Base-by-base conservation (phyloP, 1,140 invertebrate genomes). In the Drosophila ironensis region DNA sequence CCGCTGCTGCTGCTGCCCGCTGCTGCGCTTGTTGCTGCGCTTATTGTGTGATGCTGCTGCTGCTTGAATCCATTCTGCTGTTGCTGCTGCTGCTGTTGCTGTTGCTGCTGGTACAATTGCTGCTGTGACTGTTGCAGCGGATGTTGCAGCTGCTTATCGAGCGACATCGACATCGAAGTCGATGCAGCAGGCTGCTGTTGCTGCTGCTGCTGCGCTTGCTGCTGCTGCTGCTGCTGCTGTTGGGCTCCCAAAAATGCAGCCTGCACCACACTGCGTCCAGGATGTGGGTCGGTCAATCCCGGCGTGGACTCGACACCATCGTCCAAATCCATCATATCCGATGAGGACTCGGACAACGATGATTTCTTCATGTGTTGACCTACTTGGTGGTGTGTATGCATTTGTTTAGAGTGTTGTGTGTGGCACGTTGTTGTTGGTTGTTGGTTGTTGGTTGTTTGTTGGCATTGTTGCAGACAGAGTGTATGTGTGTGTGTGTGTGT, bases 281-380 rank as follows among this genome's bases (percentile, higher is more conserved):
- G 87, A 77, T 88, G 89, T 30, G 78, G 80, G 57, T 90, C 89
- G 48, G 77, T 74, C 73, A 90, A 81, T 91, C 94, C 93, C 91
- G 94, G 92, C 92, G 93, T 92, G 81, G 95, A 91, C 82, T 96
- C 91, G 84, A 96, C 94, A 70, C 95, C 95, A 90, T 98, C 97
- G 86, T 98, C 97, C 91, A 98, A 93, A 91, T 98, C 97, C 94
- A 98, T 97, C 90, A 98, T 96, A 90, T 98, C 97, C 72, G 97
- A 98, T 76, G 96, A 96, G 53, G 96, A 98, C 91, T 98, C 97
- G 73, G 96, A 97, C 90, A 97, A 93, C 80, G 96, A 96, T 88
- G 95, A 95, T 90, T 96, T 96, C 92, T 97, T 97, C 92, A 96
- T 94, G 91, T 96, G 95, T 93, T 97, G 94, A 92, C 95, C 95